Conservation (phyloP, 2,888 invertebrate species). For the Teleogryllus oceanicus region DNA sequence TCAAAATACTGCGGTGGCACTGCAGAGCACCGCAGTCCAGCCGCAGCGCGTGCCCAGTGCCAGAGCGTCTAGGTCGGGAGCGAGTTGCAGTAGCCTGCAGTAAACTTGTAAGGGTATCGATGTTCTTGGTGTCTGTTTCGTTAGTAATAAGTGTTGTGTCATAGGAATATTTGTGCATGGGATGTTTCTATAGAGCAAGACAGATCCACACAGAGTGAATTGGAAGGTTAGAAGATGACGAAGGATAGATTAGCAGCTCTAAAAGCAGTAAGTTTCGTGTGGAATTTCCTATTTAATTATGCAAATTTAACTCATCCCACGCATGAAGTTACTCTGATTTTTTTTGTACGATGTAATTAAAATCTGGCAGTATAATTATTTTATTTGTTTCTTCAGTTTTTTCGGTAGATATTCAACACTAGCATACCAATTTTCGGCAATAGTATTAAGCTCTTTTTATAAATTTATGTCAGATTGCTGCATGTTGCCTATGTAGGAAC, state of each 20-base stretch:
- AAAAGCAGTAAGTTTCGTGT: conserved; percentile 73
- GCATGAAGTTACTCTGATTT: too few relatives aligned
- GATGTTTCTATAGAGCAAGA: conserved; percentile 67
- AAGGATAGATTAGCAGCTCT: conserved; percentile 96
- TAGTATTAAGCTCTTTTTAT: neutral
- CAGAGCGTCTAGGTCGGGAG: too few relatives aligned
- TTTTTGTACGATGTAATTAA: too few relatives aligned
- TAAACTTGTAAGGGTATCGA: conserved; percentile 68
- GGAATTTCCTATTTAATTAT: conserved; percentile 1
- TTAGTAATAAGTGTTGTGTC: conserved; percentile 66
- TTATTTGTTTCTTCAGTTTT: too few relatives aligned
- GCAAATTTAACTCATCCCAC: neutral
- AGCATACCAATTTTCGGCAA: too few relatives aligned
- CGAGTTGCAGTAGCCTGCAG: neutral
- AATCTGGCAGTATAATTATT: too few relatives aligned
- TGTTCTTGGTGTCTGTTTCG: conserved; percentile 69
- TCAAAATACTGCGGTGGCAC: neutral
- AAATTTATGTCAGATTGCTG: neutral
- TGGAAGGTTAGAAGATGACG: conserved; percentile 70
- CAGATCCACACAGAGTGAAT: conserved; percentile 65
- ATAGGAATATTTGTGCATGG: conserved; percentile 70
- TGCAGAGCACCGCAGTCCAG: neutral
- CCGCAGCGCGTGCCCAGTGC: neutral
- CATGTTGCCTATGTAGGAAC: too few relatives aligned
- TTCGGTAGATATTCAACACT: too few relatives aligned